A percentile compares a stretch with the other conserved stretches of the same genome.
phyloP scores from a whole-genome alignment of 2,888 invertebrate species.

The Catocala nupta region DNA sequence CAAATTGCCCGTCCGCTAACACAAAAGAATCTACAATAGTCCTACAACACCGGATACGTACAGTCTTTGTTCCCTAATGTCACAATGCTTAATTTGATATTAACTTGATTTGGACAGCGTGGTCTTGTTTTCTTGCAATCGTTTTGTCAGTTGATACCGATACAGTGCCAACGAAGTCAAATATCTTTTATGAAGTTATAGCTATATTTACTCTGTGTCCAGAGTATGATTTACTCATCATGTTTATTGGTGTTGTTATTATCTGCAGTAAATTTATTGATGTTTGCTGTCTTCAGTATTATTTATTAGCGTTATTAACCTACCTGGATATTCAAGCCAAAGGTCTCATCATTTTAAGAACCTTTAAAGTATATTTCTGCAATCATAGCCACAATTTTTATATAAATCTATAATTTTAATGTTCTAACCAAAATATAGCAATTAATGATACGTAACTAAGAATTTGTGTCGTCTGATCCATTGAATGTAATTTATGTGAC shows the following conservation, averaged over 20 bases:
- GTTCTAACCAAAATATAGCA: background rate
- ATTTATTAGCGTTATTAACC: conserved; percentile 20
- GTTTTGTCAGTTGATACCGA: conserved; percentile 38
- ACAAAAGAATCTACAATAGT: conserved; percentile 57
- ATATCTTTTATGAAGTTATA: background rate
- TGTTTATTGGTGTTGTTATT: conserved; percentile 17
- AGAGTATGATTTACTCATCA: conserved; percentile 15
- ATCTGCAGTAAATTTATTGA: conserved; percentile 16
- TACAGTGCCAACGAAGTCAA: background rate
- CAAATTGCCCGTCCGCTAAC: conserved; percentile 59
- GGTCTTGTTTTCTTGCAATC: conserved; percentile 31
- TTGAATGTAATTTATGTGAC: conserved; percentile 31
- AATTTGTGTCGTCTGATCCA: conserved; percentile 15
- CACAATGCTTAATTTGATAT: conserved; percentile 58
- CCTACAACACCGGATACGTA: conserved; percentile 59
- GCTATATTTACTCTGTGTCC: conserved; percentile 1
- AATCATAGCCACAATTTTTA: no score
- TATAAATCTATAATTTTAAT: no score
- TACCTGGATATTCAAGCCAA: conserved; percentile 3
- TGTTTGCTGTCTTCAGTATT: conserved; percentile 21
- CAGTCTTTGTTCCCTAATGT: conserved; percentile 59
- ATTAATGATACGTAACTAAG: conserved; percentile 3
- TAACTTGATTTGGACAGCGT: conserved; percentile 54
- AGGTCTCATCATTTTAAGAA: background rate
- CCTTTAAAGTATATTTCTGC: no score